Evolutionary conservation across 1,140 invertebrate species (phyloP), one percentile per base, ranked within the genome.

Genomic region (Cheumatopsyche charites): DNA sequence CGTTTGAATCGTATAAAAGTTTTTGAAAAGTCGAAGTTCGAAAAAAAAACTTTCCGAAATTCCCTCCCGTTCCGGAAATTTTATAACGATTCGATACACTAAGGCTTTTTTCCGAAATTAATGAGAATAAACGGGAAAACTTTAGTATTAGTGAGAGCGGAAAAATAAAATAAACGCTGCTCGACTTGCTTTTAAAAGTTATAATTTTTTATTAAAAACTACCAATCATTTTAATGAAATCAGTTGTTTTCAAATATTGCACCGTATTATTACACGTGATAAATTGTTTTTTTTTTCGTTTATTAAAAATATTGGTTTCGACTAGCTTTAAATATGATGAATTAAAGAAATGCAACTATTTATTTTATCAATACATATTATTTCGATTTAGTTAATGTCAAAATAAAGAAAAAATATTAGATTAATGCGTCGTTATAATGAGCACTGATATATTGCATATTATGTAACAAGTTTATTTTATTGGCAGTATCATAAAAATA

Each of bases 31-130:
- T 58, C 25, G 12, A 36, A 36, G 29, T 36, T 36, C 29, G 29
- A 9, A 9, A 36, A 36, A 47, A 47, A 47, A 6, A 47, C 43
- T 47, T 47, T 36, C 9, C 29, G 9, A 36, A 36, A 47, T 6
- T 47, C 15, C 43, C 43, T 15, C 43, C 12, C 43, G 11, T 4
- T 47, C 13, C 21, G 55, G 19, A 58, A 58, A 58, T 58, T 58
- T 58, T 58, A 58, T 19, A 12, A 9, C 55, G 19, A 58, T 25
- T 19, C 55, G 55, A 58, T 58, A 58, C 55, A 58, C 21, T 26
- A 26, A 12, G 55, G 7, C 25, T 58, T 47, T 47, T 47, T n/a
- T 21, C 49, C 21, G 23, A 58, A 25, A 58, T 58, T 52, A 52
- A 52, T 52, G 47, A 52, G 47, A 52, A 15, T 15, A 5, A 52